Evolutionary conservation across 2,888 invertebrate species (phyloP).

Genomic region (Uropetala carovei): DNA sequence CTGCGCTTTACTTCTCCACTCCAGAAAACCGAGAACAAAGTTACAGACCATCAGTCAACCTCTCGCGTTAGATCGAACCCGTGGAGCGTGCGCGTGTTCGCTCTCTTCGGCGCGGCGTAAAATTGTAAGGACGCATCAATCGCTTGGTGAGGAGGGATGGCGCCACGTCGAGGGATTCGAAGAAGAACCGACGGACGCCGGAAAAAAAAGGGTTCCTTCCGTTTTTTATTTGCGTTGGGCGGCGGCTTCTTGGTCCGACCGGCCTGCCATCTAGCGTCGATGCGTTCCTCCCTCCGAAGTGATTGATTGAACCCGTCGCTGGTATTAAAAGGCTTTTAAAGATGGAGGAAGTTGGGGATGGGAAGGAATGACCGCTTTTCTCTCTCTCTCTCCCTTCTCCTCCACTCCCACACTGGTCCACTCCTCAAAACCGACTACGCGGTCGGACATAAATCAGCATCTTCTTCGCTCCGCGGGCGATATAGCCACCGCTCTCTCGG

Average conservation of each 20-base stretch:
- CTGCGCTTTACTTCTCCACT: too few species aligned
- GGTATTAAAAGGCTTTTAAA: conserved; percentile 57
- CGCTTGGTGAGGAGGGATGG: not conserved
- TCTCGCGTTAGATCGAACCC: not conserved
- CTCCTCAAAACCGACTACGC: not conserved
- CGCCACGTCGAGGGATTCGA: not conserved
- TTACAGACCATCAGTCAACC: not conserved
- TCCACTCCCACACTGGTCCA: not conserved
- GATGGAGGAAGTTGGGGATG: not conserved
- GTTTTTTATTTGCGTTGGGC: not conserved
- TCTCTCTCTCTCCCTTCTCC: not conserved
- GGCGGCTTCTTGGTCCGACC: not conserved
- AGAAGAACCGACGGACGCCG: not conserved
- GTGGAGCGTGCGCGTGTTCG: not conserved
- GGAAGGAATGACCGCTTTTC: conserved; percentile 31
- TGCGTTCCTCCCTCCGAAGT: not conserved
- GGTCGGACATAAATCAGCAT: not conserved
- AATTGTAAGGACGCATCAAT: not conserved
- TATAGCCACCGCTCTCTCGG: not conserved
- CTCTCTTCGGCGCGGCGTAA: not conserved
- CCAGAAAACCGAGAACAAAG: too few species aligned
- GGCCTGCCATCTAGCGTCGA: not conserved
- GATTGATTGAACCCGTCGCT: conserved; percentile 53
- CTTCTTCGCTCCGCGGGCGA: not conserved
- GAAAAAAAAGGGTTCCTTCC: not conserved